These are phyloP conservation scores for Sialia sialis DNA, from an alignment of 2,113 vertebrate species.

Conservation along the genomic window DNA sequence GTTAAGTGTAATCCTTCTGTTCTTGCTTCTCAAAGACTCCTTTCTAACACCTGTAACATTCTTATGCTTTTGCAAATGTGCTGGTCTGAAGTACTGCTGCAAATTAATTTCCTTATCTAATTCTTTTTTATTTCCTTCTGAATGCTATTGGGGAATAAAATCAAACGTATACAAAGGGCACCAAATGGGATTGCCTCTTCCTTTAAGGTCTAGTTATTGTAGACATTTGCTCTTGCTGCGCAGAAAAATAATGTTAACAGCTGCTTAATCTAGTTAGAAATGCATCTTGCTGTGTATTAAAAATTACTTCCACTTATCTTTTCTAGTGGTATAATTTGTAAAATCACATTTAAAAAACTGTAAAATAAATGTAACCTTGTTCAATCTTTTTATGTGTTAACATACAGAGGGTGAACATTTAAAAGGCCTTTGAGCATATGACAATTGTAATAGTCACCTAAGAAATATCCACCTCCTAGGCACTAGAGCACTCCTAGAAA, in stretches of 20 bases:
- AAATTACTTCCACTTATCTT: constrained; percentile 71
- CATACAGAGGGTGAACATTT: not conserved
- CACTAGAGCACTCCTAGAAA: not conserved
- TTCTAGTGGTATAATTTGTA: constrained; percentile 60
- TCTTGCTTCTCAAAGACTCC: not conserved
- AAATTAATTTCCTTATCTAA: constrained; percentile 49
- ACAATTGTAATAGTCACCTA: not conserved
- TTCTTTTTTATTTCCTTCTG: constrained; percentile 18
- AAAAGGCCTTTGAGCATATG: not conserved
- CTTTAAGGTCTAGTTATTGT: constrained; percentile 29
- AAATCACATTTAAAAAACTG: constrained; percentile 60
- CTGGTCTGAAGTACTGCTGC: constrained; percentile 8
- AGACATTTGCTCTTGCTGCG: constrained; percentile 50
- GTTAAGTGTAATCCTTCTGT: not conserved
- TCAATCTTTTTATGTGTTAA: not conserved
- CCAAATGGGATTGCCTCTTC: not conserved
- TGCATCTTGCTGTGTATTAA: constrained; percentile 73
- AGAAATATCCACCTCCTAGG: not conserved
- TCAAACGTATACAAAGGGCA: not conserved
- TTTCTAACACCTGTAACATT: not conserved
- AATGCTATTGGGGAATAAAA: not conserved
- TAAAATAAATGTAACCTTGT: constrained; percentile 9
- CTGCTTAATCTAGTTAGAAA: constrained; percentile 74
- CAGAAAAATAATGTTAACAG: constrained; percentile 64
- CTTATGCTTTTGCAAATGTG: not conserved